phyloP scores from a whole-genome alignment of 1,140 invertebrate species.

The Aphaenogaster ashmeadi region DNA sequence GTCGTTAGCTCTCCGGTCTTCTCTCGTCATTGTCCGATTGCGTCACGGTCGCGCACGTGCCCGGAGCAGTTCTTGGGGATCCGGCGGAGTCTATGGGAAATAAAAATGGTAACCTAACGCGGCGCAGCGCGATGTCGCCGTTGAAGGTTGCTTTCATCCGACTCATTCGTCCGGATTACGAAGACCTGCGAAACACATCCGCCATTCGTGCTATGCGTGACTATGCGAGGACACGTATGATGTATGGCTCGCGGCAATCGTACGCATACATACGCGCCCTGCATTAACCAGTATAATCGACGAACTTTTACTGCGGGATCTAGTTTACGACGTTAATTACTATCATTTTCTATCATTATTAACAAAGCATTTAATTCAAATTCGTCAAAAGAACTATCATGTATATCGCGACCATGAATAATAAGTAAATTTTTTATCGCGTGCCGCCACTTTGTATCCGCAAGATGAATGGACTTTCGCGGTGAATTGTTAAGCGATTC shows the following conservation, averaged over 20 bases:
- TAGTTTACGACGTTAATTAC: not conserved
- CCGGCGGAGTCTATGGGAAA: conserved; percentile 28
- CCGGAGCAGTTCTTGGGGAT: conserved; percentile 26
- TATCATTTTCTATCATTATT: not conserved
- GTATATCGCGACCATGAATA: not conserved
- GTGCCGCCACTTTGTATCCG: not conserved
- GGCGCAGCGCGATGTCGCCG: not conserved
- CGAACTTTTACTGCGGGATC: not conserved
- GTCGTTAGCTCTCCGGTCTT: conserved; percentile 32
- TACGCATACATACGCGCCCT: not conserved
- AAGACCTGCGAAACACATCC: conserved; percentile 40
- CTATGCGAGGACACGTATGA: conserved; percentile 27
- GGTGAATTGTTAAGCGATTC: conserved; percentile 16
- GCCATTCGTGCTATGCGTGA: conserved; percentile 46
- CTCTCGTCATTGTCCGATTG: conserved; percentile 57
- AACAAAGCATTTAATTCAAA: not conserved
- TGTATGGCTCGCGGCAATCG: not conserved
- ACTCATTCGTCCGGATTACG: conserved; percentile 52
- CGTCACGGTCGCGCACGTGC: conserved; percentile 60
- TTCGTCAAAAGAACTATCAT: not conserved
- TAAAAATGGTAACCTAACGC: conserved; percentile 39
- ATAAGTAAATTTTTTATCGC: not conserved
- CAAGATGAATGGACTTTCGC: conserved; percentile 4
- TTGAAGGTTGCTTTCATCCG: conserved; percentile 44
- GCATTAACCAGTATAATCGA: not conserved